A percentile compares a stretch with the other conserved stretches of the same genome.
Conservation (phyloP, 2,113 vertebrate genomes). For the Cyphomyrus discorhynchus region DNA sequence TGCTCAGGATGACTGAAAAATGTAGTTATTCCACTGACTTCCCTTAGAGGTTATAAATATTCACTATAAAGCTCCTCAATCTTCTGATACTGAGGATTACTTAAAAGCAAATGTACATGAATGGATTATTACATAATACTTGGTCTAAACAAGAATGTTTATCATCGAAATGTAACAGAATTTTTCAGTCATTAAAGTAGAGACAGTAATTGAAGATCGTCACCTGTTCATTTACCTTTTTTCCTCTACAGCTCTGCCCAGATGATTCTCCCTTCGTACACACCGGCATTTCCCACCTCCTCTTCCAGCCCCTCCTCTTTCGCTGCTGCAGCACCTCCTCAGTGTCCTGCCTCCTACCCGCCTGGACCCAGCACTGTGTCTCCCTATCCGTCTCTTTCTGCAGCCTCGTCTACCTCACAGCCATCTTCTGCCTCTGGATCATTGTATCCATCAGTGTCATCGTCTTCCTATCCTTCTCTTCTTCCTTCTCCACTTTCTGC, state of each 20-base stretch:
- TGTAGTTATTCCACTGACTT: not conserved
- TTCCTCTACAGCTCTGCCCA: conserved; percentile 46
- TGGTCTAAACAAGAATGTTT: not conserved
- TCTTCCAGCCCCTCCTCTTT: conserved; percentile 44
- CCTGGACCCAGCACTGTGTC: conserved; percentile 35
- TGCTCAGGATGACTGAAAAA: not conserved
- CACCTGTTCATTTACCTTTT: not conserved
- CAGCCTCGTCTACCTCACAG: conserved; percentile 28
- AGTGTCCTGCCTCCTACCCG: conserved; percentile 43
- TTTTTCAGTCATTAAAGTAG: not conserved
- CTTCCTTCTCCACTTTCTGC: conserved; percentile 31
- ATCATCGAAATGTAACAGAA: not conserved
- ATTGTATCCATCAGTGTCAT: conserved; percentile 43
- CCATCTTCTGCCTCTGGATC: conserved; percentile 33
- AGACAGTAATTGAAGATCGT: not conserved
- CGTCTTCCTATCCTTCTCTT: conserved; percentile 32
- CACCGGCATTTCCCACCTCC: conserved; percentile 36
- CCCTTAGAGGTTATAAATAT: not conserved
- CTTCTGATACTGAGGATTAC: not conserved
- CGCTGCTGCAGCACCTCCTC: conserved; percentile 39
- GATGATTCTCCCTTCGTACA: conserved; percentile 43
- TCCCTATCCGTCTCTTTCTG: conserved; percentile 33
- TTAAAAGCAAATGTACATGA: not conserved
- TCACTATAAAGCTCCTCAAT: not conserved
- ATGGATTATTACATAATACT: not conserved